Percentiles rank a stretch among this genome's conserved stretches.
phyloP scores from a whole-genome alignment of 1,140 invertebrate species.

The Rhyacophila brunnea region DNA sequence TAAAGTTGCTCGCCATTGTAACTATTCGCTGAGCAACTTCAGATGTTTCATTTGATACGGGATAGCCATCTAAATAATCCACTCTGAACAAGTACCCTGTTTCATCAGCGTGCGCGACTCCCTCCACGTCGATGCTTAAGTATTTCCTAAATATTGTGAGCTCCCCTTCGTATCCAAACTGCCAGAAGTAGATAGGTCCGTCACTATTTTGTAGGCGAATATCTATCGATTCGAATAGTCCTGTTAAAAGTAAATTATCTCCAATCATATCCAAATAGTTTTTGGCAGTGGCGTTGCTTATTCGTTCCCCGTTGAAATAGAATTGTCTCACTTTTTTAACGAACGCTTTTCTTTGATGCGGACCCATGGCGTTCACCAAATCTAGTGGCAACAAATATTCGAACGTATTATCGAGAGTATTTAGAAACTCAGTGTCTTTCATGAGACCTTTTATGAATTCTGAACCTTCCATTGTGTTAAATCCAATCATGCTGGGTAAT shows the following conservation, averaged over 20 bases:
- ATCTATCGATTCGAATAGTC: neutral
- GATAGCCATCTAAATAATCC: slow-evolving; percentile 28
- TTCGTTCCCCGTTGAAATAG: slow-evolving; percentile 41
- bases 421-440: slow-evolving; percentile 37
- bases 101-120: slow-evolving; percentile 49
- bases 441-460: slow-evolving; percentile 36
- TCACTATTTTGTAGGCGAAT: neutral
- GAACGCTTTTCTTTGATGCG: neutral
- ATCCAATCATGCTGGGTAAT: slow-evolving; percentile 45
- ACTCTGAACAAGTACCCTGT: slow-evolving; percentile 43
- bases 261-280: slow-evolving; percentile 10
- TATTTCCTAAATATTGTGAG: slow-evolving; percentile 46
- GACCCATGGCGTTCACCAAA: neutral
- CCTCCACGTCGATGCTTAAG: slow-evolving; percentile 39
- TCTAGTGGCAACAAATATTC: slow-evolving; percentile 20
- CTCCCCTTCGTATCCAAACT: slow-evolving; percentile 46
- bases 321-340: slow-evolving; percentile 37
- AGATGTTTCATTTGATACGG: slow-evolving; percentile 35
- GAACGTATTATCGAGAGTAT: slow-evolving; percentile 37
- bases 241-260: slow-evolving; percentile 9
- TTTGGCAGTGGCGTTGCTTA: slow-evolving; percentile 16
- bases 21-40: slow-evolving; percentile 45
- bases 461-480: slow-evolving; percentile 44
- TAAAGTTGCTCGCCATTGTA: slow-evolving; percentile 53
- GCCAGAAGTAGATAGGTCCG: slow-evolving; percentile 43